A percentile compares a stretch with the other conserved stretches of the same genome.
Conservation (phyloP, 2,113 vertebrate species). For the Coreoperca whiteheadi region DNA sequence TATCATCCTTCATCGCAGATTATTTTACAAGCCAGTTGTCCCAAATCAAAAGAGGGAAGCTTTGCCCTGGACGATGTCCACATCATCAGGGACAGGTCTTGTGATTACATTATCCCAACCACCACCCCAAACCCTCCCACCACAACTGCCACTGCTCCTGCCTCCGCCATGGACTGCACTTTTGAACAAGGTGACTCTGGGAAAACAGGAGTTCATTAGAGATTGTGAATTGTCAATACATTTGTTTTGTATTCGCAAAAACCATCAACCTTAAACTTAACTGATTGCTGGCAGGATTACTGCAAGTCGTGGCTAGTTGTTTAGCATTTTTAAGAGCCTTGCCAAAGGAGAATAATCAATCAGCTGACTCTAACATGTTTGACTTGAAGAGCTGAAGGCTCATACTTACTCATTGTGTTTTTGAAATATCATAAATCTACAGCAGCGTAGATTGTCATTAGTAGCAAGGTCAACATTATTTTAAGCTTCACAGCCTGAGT, state of each 20-base stretch:
- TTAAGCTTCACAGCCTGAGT: neutral
- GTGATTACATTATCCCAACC: constrained; percentile 62
- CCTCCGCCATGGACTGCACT: constrained; percentile 77
- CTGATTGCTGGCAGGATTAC: too few species aligned
- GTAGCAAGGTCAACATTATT: neutral
- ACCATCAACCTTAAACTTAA: too few species aligned
- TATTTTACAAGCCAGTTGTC: constrained; percentile 71
- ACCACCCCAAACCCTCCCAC: constrained; percentile 72
- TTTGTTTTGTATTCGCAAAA: too few species aligned
- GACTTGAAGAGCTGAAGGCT: neutral
- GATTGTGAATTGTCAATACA: too few species aligned
- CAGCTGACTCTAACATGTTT: too few species aligned
- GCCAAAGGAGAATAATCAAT: neutral
- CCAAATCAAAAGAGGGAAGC: rapidly evolving
- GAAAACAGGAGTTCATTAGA: rapidly evolving
- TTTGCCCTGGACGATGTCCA: constrained; percentile 83
- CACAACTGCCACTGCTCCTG: constrained; percentile 57
- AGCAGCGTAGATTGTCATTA: too few species aligned
- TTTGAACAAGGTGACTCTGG: constrained; percentile 80
- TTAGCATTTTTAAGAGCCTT: neutral
- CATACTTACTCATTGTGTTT: neutral
- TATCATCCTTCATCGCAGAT: constrained; percentile 65
- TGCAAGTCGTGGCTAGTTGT: too few species aligned
- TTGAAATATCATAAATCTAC: neutral
- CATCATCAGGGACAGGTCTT: constrained; percentile 66